Evolutionary conservation across 2,797 vertebrate species (phyloP).

Genomic region (Acanthopagrus latus): DNA sequence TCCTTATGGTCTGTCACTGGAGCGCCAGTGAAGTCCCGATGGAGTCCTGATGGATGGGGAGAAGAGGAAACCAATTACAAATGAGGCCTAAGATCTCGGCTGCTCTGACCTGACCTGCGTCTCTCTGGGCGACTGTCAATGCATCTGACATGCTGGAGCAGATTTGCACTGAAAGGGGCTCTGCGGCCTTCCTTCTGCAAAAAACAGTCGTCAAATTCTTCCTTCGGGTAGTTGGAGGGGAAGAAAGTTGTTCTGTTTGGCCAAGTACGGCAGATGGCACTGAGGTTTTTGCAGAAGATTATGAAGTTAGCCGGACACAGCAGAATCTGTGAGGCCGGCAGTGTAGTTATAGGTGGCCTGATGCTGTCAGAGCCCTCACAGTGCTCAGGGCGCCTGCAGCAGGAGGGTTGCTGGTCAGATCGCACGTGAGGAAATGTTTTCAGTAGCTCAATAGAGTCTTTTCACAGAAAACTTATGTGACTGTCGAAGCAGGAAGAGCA

Average conservation of each 20-base stretch:
- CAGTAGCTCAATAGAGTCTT: too few species aligned
- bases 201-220: constrained; percentile 21
- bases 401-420: too few species aligned
- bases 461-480: too few species aligned
- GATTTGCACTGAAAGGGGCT: constrained; percentile 39
- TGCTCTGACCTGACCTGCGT: constrained; percentile 46
- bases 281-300: constrained; percentile 39
- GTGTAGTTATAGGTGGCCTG: background rate
- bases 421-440: too few species aligned
- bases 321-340: constrained; percentile 31
- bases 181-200: constrained; percentile 26
- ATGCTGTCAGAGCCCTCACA: background rate
- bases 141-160: constrained; percentile 7
- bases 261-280: constrained; percentile 60
- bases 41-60: constrained; percentile 51
- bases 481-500: too few species aligned
- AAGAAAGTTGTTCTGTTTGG: constrained; percentile 23
- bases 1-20: constrained; percentile 39
- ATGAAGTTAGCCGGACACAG: constrained; percentile 27
- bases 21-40: constrained; percentile 39
- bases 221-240: constrained; percentile 14
- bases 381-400: constrained; percentile 3
- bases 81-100: constrained; percentile 56
- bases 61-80: constrained; percentile 55
- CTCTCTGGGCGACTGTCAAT: constrained; percentile 47